Conservation (phyloP, 2,113 vertebrate species). For the Lagopus muta region DNA sequence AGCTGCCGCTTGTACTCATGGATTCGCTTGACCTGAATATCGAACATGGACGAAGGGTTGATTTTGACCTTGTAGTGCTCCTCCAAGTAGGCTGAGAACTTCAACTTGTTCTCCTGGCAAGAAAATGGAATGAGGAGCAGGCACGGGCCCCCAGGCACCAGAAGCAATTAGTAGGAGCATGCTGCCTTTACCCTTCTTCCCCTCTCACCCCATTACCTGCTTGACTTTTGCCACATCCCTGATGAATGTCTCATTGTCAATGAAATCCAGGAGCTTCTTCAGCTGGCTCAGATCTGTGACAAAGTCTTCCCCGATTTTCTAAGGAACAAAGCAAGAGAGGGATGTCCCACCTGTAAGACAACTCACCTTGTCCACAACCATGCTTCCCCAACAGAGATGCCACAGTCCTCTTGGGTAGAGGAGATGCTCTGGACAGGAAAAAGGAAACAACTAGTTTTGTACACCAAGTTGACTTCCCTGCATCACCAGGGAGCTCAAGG, state of each 20-base stretch:
- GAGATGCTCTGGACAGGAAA: not conserved
- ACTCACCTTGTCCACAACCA: not conserved
- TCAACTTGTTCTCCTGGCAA: slow-evolving; percentile 88
- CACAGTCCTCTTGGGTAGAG: fast-evolving
- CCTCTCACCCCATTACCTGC: slow-evolving; percentile 76
- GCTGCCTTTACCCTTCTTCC: not conserved
- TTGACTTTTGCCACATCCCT: slow-evolving; percentile 89
- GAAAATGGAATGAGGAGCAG: not conserved
- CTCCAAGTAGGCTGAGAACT: slow-evolving; percentile 85
- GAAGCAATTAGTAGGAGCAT: not conserved
- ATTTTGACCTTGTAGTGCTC: slow-evolving; percentile 85
- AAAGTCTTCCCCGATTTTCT: slow-evolving; percentile 90
- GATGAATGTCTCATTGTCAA: slow-evolving; percentile 82
- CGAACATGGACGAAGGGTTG: slow-evolving; percentile 87
- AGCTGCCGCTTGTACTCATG: slow-evolving; percentile 91
- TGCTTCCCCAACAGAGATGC: not conserved
- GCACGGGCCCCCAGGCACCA: not conserved
- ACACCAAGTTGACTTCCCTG: not conserved
- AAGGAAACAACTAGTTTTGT: not conserved
- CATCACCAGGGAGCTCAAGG: not conserved
- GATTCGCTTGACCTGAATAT: slow-evolving; percentile 91
- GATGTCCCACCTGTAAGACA: not conserved
- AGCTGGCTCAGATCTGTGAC: slow-evolving; percentile 85
- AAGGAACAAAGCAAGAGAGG: not conserved
- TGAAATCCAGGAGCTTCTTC: slow-evolving; percentile 81